Evolutionary conservation across 2,113 vertebrate species (phyloP), one percentile per base, ranked within the genome.

Genomic region (Microcebus ravelobensis): DNA sequence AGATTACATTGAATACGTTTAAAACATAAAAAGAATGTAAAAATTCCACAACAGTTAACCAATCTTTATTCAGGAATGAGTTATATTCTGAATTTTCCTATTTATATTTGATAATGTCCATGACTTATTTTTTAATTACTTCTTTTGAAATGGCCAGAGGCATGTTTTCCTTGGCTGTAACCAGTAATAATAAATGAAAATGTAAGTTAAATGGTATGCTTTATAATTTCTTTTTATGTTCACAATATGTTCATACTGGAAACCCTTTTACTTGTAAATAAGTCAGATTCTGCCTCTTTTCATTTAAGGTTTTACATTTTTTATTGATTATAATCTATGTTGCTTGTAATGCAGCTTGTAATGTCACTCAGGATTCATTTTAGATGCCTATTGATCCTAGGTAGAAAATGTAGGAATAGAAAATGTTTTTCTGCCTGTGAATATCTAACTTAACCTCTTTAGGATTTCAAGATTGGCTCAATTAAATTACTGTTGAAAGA

Each of bases 101-200:
- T 98, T 97, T 73, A 93, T 68, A 6, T 95, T 86, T 76, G 65
- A 96, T 84, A 81, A 68, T 27, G 21, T 70, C 87, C 67, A 87
- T 92, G 95, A 70, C 34, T 85, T 1, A 82, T 36, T 86, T 86
- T 82, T 97, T 68, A 79, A 89, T 87, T 93, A 71, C 31, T 95
- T 96, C n/a, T 90, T 95, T 63, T 91, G 31, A 98, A 94, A 97
- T 95, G 59, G 59, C 90, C 36, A 80, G 29, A 98, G 89, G 45
- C 42, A 77, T 95, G 81, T 97, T 98, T 98, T 98, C 94, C 76
- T 95, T 92, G 59, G 18, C 4, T 74, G 23, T 74, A 94, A 91
- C 93, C 90, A 2, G 15, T 96, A 97, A 92, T 50, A 97, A 89
- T 93, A 97, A 98, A 96, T 92, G 61, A 97, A 98, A 52, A 31